Base-by-base conservation (phyloP, 1,140 invertebrate species). In the Eupristina koningsbergeri region DNA sequence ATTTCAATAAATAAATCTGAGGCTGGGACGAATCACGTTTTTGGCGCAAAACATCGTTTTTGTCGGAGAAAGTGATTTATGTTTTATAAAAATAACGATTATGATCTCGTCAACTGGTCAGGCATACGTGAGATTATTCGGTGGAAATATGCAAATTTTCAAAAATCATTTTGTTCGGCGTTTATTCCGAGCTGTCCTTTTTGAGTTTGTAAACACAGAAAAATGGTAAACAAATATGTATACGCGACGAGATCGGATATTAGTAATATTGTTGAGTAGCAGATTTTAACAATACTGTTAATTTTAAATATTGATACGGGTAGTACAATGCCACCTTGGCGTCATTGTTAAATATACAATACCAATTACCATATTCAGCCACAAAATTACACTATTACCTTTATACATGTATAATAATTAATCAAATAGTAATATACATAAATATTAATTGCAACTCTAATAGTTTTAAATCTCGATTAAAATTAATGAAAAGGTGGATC, bases 291-390 rank as follows among this genome's bases (percentile, higher is more conserved):
- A 67, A 83, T 83, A 64, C 75, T 78, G 61, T 77, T 83, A 83
- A 77, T 67, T 45, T 63, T 36, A 74, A 75, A 69, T 69, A 69
- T 82, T 36, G 45, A 31, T 58, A 34, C 47, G 22, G 36, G 29
- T 79, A 36, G 58, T 61, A 64, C n/a, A 53, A 67, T 73, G 47
- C 67, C 67, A 84, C 67, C 76, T 74, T n/a, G 76, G 82, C 69
- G 36, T 8, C 50, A 36, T 71, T 76, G 63, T 78, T 79, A 74
- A 79, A 73, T 79, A 22, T 78, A 84, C 82, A 84, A 84, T 80
- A 84, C 82, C 82, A 84, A 84, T 84, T 84, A 84, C 82, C 82
- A 84, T 84, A 80, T 80, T 76, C 76, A 84, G 82, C 82, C 76
- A 84, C 82, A 84, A 74, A 79, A 84, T 67, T 84, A 84, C 77